Evolutionary conservation across 1,140 invertebrate genomes (phyloP).

Genomic region (Harpegnathos saltator): DNA sequence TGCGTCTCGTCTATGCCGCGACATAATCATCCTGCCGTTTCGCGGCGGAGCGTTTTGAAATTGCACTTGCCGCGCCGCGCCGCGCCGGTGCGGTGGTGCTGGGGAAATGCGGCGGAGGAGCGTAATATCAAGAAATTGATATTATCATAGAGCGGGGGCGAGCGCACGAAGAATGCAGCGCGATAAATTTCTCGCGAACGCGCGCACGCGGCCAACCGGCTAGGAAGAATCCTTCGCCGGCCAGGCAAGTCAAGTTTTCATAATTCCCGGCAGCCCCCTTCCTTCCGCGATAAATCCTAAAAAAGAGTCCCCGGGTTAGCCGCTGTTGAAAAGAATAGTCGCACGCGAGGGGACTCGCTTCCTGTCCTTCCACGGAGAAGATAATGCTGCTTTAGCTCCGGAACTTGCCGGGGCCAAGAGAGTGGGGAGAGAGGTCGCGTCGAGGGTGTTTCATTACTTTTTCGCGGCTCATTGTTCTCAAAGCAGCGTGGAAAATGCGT

Average conservation of each 20-base stretch:
- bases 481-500: slow-evolving; percentile 66
- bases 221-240: slow-evolving; percentile 12
- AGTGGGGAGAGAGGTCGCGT: slow-evolving; percentile 5
- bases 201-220: slow-evolving; percentile 3
- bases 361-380: slow-evolving; percentile 69
- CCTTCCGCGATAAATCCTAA: slow-evolving; percentile 59
- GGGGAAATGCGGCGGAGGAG: neutral
- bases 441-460: slow-evolving; percentile 73
- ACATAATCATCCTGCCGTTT: slow-evolving; percentile 22
- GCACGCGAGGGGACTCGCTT: slow-evolving; percentile 59
- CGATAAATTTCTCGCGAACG: slow-evolving; percentile 44
- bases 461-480: slow-evolving; percentile 71
- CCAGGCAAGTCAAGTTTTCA: slow-evolving; percentile 60
- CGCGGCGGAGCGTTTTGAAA: neutral
- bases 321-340: slow-evolving; percentile 65
- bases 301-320: slow-evolving; percentile 49
- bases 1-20: neutral
- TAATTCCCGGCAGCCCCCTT: slow-evolving; percentile 58
- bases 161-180: neutral
- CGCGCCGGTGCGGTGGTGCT: too few species aligned
- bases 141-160: neutral
- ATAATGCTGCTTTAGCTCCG: slow-evolving; percentile 73
- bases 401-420: slow-evolving; percentile 21
- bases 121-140: slow-evolving; percentile 8
- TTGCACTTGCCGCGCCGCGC: neutral